Base-by-base conservation (phyloP, 1,140 invertebrate species). In the Cherax quadricarinatus region DNA sequence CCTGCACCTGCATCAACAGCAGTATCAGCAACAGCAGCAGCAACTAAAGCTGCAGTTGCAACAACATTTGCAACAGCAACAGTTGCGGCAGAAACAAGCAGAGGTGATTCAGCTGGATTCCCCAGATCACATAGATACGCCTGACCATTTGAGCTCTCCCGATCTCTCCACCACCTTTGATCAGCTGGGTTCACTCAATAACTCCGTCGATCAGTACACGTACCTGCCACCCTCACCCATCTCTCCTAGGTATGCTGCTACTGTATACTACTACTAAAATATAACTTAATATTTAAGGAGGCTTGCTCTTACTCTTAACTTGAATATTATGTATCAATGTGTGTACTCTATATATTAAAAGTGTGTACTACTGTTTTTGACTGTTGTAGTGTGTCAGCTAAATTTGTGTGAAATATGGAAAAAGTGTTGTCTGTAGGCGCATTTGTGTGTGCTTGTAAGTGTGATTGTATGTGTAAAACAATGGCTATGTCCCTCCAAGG, bases 161-260 rank as follows among this genome's bases (percentile, higher is more conserved):
- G 92, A 93, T 93, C 88, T 93, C 80, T 93, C 92, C 75, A 93
- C 73, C 73, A 90, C 83, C 85, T 93, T 91, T 93, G 92, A 93
- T 89, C 92, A 93, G 82, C 79, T 93, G 83, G 85, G 92, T 81
- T 90, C 88, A 57, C 85, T 90, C 85, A 93, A 90, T 51, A 93
- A 89, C 84, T 90, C 92, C 86, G 88, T 90, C 85, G 92, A 93
- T 90, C 92, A 93, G 84, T 93, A 93, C 92, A 73, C 92, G 88
- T 93, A 93, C 88, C 92, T 93, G 85, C 92, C 92, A 90, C 92
- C 92, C 88, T 93, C 92, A 90, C 92, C 92, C 70, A 93, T 93
- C 70, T 93, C 92, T 86, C 92, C 92, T 75, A 93, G 92, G 92
- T 93, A 88, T 66, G 75, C 48, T 16, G 49, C 49, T 53, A 51